A percentile compares a stretch with the other conserved stretches of the same genome.
Conservation (phyloP, 2,888 invertebrate species). For the Acrocyrtus sp. region DNA sequence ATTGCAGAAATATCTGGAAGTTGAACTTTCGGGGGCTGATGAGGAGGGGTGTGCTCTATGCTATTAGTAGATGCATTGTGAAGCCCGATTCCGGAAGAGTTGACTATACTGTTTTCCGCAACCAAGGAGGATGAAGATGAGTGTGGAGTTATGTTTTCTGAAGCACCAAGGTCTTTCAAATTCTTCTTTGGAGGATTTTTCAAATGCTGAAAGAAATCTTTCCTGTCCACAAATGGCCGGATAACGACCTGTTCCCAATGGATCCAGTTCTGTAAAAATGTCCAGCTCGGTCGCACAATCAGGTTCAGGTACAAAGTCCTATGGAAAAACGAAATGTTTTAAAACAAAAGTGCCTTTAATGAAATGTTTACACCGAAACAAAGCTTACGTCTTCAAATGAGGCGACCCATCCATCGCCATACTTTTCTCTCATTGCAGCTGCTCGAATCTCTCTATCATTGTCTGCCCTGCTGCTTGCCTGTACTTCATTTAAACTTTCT, state of each 20-base stretch:
- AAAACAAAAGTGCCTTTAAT: background rate
- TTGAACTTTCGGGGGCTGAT: constrained; percentile 66
- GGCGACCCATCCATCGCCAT: constrained; percentile 58
- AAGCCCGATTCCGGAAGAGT: constrained; percentile 51
- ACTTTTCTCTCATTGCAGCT: constrained; percentile 7
- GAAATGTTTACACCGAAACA: background rate
- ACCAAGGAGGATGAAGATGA: constrained; percentile 46
- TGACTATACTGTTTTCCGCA: constrained; percentile 53
- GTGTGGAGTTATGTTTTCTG: constrained; percentile 53
- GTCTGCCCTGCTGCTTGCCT: constrained; percentile 6
- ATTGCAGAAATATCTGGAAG: constrained; percentile 43
- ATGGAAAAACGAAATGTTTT: too few relatives aligned
- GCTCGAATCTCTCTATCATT: constrained; percentile 4
- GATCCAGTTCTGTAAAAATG: constrained; percentile 94
- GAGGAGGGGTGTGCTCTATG: constrained; percentile 62
- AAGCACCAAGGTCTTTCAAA: constrained; percentile 78
- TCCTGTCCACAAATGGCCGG: constrained; percentile 93
- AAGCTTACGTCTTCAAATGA: constrained; percentile 63
- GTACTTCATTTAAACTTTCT: constrained; percentile 25
- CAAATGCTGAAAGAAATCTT: constrained; percentile 95
- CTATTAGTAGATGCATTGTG: constrained; percentile 3
- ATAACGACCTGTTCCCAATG: constrained; percentile 81
- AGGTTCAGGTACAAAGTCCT: constrained; percentile 61
- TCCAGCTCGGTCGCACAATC: constrained; percentile 67
- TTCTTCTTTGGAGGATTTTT: constrained; percentile 95